Evolutionary conservation across 30 jellyfish, hydroid and myxozoan genomes (phyloP), one percentile per base, ranked within the genome.

Genomic region (Catostylus mosaicus): DNA sequence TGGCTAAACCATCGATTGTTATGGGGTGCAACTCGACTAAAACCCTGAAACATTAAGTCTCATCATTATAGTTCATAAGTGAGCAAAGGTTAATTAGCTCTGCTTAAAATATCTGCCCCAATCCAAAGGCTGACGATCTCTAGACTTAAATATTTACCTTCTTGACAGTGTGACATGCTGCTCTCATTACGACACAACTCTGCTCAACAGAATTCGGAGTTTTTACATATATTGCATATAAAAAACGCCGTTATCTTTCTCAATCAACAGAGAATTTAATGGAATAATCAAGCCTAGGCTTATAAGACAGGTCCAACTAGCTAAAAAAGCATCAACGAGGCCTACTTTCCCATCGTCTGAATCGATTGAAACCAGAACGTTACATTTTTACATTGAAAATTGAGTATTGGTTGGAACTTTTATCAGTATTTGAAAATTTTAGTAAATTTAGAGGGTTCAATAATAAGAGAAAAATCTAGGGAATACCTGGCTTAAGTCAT

Each of bases 231-330:
- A 73, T 46, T 24, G 72, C 72, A 73, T 33, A 35, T 11, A 40
- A 45, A 73, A 73, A 43, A 6, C 67, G 84, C 84, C 46, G 72
- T 52, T 3, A 29, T 34, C 80, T 48, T 34, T 69, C 85, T 74
- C 85, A 51, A 74, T 74, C 75, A 51, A 47, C 51, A 29, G 85
- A 74, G 85, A 74, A 74, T 46, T 48, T 74, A 22, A 75, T 47
- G 52, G 74, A 34, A 29, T 50, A 34, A 57, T 51, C 85, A 51
- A 74, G 70, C 70, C 31, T 36, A 74, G 43, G 73, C 74, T 20
- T 51, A 5, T 50, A 46, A 35, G 72, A 31, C 57, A 34, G 20
- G 34, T 34, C n/a, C 61, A 27, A 29, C 38, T 57, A 50, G 63
- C 63, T 50, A 50, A 16, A 50, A 5, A 2, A 50, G 63, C 24